Evolutionary conservation across 2,797 vertebrate genomes (phyloP).

Genomic region (Leptodactylus fallax): DNA sequence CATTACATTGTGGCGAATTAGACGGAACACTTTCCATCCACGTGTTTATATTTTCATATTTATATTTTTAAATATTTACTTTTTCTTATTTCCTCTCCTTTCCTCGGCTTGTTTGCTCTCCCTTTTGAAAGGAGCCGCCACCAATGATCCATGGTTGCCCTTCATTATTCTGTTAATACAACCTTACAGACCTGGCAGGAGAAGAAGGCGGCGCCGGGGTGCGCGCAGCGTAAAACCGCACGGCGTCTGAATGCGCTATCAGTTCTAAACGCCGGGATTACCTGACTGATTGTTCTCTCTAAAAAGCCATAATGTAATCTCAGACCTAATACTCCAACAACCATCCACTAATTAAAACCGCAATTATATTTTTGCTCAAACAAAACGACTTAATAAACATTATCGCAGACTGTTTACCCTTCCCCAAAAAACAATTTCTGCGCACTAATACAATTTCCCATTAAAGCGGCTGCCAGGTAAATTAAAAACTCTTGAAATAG

Average conservation of each 20-base stretch:
- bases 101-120: not conserved
- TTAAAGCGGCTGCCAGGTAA: slow-evolving; percentile 86
- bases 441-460: slow-evolving; percentile 83
- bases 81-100: not conserved
- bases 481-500: slow-evolving; percentile 87
- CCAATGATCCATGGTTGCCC: not conserved
- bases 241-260: slow-evolving; percentile 65
- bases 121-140: not conserved
- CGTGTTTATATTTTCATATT: too few relatives aligned
- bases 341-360: slow-evolving; percentile 80
- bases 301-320: slow-evolving; percentile 77
- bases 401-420: slow-evolving; percentile 82
- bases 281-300: slow-evolving; percentile 72
- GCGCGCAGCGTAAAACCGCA: slow-evolving; percentile 46
- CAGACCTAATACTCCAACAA: slow-evolving; percentile 76
- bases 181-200: not conserved
- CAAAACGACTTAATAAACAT: slow-evolving; percentile 82
- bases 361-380: slow-evolving; percentile 83
- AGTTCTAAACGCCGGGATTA: slow-evolving; percentile 73
- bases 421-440: slow-evolving; percentile 81
- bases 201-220: not conserved
- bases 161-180: not conserved
- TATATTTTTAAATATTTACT: not conserved
- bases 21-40: too few relatives aligned
- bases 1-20: too few relatives aligned